Conservation (phyloP, 2,888 invertebrate genomes). For the Andrena bucephala region DNA sequence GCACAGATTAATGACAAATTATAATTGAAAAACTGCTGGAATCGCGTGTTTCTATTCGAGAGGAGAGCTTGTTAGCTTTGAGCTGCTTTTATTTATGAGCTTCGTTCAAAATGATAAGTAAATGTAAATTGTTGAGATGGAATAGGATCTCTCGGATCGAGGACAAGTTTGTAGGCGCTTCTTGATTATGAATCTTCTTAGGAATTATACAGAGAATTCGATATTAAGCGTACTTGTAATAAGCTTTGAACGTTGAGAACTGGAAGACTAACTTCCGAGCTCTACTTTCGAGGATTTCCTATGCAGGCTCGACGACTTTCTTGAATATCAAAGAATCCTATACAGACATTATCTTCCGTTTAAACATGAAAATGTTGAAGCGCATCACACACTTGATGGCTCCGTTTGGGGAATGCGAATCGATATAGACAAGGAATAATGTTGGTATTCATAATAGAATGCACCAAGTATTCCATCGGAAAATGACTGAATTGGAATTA, state of each 20-base stretch:
- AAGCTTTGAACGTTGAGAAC: neutral
- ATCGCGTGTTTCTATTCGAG: neutral
- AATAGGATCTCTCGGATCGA: neutral
- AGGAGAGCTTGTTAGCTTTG: neutral
- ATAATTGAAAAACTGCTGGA: neutral
- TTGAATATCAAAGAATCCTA: neutral
- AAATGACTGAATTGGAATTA: neutral
- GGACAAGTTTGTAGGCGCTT: constrained; percentile 9
- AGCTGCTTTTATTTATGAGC: neutral
- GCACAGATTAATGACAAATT: neutral
- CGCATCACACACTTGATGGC: neutral
- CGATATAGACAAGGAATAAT: neutral
- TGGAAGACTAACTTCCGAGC: neutral
- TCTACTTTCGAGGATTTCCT: neutral
- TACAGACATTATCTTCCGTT: neutral
- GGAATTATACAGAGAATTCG: neutral
- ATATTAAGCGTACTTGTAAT: constrained; percentile 1
- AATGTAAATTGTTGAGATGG: neutral
- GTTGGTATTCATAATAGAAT: neutral
- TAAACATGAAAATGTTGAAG: neutral
- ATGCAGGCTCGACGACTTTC: neutral
- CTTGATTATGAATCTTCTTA: neutral
- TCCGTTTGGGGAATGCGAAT: neutral
- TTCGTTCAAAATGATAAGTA: neutral
- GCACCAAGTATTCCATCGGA: neutral